Evolutionary conservation across 2,888 invertebrate species (phyloP), one percentile per base, ranked within the genome.

Genomic region (Acanthosepion esculentum): DNA sequence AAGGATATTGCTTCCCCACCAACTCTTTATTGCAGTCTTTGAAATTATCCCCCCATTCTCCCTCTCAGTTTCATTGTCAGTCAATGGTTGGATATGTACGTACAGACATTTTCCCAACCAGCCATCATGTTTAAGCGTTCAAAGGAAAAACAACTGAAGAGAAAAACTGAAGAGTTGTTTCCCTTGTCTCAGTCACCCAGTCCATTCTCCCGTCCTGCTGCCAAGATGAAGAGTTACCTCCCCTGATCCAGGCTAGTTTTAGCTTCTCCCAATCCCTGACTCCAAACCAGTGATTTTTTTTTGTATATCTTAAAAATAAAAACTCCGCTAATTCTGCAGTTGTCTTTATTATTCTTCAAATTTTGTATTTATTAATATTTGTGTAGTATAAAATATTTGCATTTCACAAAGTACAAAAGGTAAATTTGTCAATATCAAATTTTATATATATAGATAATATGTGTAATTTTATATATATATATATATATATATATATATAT

Each of bases 151-250:
- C 41, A 3, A 41, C 41, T 41, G 41, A 41, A 41, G 20, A 55
- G 20, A 55, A 59, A 23, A n/a, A 0, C 78, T n/a, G 78, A n/a
- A 78, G 78, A 78, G 78, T 78, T 78, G n/a, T 78, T n/a, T n/a
- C 78, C 78, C 78, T 78, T 78, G n/a, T n/a, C n/a, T 23, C 59
- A 59, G 59, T 78, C 78, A 78, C 78, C n/a, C 78, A 12, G 78
- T 78, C 78, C 78, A 78, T 78, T 78, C 78, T 78, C n/a, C 78
- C 78, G n/a, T 78, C 78, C n/a, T 18, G 78, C 78, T 78, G n/a
- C 78, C 78, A 78, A 78, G n/a, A 29, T n/a, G 15, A n/a, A 78
- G n/a, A 78, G 78, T 78, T 78, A 78, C 33, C 6, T 78, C n/a
- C 78, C 78, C n/a, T n/a, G 20, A 29, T 78, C n/a, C n/a, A n/a